phyloP scores from a whole-genome alignment of 2,113 vertebrate species.

The Halichoeres trimaculatus region DNA sequence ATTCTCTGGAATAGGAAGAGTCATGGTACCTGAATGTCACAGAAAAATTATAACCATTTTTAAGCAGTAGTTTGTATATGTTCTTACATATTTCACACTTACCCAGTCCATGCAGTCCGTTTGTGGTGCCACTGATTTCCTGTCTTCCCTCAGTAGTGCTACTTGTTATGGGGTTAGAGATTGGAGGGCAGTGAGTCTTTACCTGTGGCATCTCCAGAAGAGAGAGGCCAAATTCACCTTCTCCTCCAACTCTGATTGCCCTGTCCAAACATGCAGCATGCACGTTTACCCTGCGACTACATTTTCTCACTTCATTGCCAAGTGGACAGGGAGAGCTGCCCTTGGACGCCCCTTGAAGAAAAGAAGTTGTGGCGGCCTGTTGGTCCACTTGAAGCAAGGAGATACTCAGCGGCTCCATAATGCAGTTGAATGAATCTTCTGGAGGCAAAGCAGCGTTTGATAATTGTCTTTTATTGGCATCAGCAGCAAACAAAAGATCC shows the following conservation, averaged over 20 bases:
- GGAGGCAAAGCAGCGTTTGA: conserved; percentile 1
- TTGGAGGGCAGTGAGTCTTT: not conserved
- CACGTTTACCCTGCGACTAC: not conserved
- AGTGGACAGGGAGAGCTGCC: not conserved
- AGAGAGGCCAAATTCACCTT: not conserved
- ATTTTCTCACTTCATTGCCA: not conserved
- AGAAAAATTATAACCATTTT: not conserved
- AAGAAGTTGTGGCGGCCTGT: conserved; percentile 15
- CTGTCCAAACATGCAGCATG: not conserved
- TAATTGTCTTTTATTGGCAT: conserved; percentile 9
- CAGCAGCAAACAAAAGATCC: not conserved
- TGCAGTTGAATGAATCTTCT: conserved; percentile 52
- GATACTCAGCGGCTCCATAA: conserved; percentile 68
- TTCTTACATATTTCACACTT: conserved; percentile 1
- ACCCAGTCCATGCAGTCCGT: conserved; percentile 22
- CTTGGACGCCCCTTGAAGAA: conserved; percentile 23
- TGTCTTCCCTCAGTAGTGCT: not conserved
- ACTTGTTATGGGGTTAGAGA: conserved; percentile 7
- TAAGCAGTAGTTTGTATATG: not conserved
- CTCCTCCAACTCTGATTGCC: not conserved
- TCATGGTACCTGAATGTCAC: conserved; percentile 27
- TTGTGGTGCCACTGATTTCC: not conserved
- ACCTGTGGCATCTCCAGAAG: conserved; percentile 25
- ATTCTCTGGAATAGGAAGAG: conserved; percentile 8
- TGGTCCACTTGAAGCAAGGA: conserved; percentile 71